Percentiles rank a stretch among this genome's conserved stretches.
phyloP scores from a whole-genome alignment of 2,113 vertebrate species.

The Rhea americana region DNA sequence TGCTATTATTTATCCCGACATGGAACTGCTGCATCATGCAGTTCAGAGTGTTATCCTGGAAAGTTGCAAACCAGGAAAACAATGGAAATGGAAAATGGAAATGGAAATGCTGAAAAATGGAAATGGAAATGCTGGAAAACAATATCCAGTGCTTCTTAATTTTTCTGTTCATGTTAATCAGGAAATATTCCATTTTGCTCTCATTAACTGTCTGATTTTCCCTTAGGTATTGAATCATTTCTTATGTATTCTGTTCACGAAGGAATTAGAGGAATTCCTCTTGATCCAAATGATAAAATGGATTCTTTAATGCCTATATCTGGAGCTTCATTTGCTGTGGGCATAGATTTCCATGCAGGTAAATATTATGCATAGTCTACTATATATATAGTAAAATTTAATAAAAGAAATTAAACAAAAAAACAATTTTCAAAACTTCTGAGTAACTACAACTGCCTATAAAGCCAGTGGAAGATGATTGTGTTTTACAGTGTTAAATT shows the following conservation, averaged over 20 bases:
- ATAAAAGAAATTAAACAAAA: neutral
- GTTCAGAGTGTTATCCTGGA: neutral
- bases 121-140: neutral
- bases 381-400: neutral
- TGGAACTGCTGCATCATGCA: neutral
- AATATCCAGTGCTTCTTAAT: fast-evolving
- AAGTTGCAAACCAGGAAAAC: neutral
- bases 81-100: too few relatives aligned
- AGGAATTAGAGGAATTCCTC: slow-evolving; percentile 91
- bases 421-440: neutral
- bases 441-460: neutral
- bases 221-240: slow-evolving; percentile 92
- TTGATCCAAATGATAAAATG: slow-evolving; percentile 91
- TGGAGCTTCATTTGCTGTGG: slow-evolving; percentile 94
- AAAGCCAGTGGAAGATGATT: neutral
- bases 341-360: slow-evolving; percentile 98
- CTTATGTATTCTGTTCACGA: slow-evolving; percentile 97
- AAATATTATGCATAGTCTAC: neutral
- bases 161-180: neutral
- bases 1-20: neutral
- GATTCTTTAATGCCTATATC: slow-evolving; percentile 97
- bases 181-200: neutral
- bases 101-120: too few relatives aligned
- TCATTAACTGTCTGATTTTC: neutral
- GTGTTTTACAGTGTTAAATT: neutral